Evolutionary conservation across 2,888 invertebrate species (phyloP), one percentile per base, ranked within the genome.

Genomic region (Chymomyza procnemis): DNA sequence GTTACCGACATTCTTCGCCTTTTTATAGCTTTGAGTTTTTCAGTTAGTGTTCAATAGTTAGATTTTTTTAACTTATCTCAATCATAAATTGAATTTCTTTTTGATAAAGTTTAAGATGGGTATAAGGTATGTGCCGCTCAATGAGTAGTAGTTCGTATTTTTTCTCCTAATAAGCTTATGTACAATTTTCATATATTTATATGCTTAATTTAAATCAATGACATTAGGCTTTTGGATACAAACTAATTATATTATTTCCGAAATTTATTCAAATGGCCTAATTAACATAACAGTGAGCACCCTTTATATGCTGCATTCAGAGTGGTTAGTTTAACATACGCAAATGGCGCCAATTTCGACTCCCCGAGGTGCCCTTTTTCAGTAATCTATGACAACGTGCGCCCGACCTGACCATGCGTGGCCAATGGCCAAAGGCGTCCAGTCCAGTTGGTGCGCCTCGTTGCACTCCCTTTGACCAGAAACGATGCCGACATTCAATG

Each of bases 341-440:
- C 22, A 41, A 41, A 41, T 41, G 34, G 52, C 58, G 16, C 68
- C 12, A 67, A 9, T 21, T 55, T 26, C 64, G 63, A 68, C 55
- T 74, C 78, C 71, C 75, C 21, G 66, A 72, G 64, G 76, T 78
- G 76, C 71, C 78, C 75, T 77, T 82, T 80, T 50, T 62, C 64
- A 64, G 69, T 76, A 73, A 80, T 79, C 74, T 79, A 78, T 79
- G 78, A 12, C 48, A 57, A 60, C 52, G n/a, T 48, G 67, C 48
- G 74, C 67, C 34, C 62, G 58, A 26, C 55, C 46, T 55, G 26
- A 54, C 30, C 61, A 54, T 21, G 21, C 21, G 64, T 46, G 46
- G 22, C 48, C 30, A 64, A 46, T 63, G 63, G 52, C 54, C 59
- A 68, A 46, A 47, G 64, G 64, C 64, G 63, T 34, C 55, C 68